Percentiles rank a stretch among this genome's conserved stretches.
Conservation (phyloP, 1,140 invertebrate species). For the Philotrypesis tridentata region DNA sequence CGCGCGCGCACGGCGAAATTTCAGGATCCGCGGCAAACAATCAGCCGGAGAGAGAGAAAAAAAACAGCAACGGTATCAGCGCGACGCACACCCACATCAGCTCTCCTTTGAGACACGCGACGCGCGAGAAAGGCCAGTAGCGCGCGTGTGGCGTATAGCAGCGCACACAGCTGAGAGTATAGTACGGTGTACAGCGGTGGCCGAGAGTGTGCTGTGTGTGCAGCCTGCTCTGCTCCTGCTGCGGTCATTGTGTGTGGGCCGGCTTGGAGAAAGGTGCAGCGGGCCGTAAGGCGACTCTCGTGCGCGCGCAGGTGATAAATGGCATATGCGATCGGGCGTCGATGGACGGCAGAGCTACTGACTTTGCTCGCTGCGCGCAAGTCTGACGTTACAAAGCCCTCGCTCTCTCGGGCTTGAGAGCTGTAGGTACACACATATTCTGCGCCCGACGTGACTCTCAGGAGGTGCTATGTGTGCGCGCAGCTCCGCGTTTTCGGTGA, state of each 20-base stretch:
- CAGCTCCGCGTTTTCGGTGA: constrained; percentile 15
- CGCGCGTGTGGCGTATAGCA: too few species aligned
- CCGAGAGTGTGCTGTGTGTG: too few species aligned
- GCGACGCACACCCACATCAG: not conserved
- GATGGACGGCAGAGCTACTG: constrained; percentile 52
- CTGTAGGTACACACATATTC: too few species aligned
- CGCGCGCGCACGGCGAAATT: not conserved
- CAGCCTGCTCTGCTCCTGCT: too few species aligned
- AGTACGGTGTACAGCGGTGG: too few species aligned
- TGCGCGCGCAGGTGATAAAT: constrained; percentile 59
- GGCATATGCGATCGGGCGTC: constrained; percentile 56
- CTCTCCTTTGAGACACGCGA: not conserved
- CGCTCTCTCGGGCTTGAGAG: not conserved
- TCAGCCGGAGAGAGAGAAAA: not conserved
- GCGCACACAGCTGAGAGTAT: too few species aligned
- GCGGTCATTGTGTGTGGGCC: constrained; percentile 11
- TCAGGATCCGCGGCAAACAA: not conserved
- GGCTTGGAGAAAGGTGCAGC: not conserved
- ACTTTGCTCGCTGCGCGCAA: constrained; percentile 13
- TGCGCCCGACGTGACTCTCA: constrained; percentile 10
- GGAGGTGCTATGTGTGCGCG: not conserved
- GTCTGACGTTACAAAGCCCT: constrained; percentile 24
- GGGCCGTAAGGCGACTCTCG: not conserved
- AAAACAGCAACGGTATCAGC: not conserved
- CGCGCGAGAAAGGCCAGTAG: not conserved